Conservation (phyloP, 2,797 vertebrate species). For the Pseudomugil gertrudae region DNA sequence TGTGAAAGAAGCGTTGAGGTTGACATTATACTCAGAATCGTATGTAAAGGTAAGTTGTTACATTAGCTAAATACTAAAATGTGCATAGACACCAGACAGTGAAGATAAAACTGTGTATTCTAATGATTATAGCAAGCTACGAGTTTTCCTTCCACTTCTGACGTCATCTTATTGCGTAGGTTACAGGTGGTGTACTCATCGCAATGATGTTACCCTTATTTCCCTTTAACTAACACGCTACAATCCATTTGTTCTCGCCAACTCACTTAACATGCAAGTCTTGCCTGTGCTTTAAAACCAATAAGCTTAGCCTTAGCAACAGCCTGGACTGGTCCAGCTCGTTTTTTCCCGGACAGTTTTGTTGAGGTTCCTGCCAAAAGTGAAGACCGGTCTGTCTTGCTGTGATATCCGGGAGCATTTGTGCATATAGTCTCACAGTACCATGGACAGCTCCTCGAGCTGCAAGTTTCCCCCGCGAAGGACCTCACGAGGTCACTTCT, state of each 20-base stretch:
- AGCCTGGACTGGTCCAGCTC: neutral
- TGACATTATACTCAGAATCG: neutral
- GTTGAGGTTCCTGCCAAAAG: neutral
- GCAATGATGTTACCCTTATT: too few species aligned
- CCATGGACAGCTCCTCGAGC: conserved; percentile 78
- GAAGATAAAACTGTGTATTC: conserved; percentile 6
- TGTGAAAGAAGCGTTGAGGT: conserved; percentile 1
- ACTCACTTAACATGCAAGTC: neutral
- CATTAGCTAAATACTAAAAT: too few species aligned
- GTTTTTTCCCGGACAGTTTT: neutral
- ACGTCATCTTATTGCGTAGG: conserved; percentile 13
- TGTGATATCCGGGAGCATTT: conserved; percentile 1
- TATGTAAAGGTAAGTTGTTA: neutral
- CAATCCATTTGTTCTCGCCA: too few species aligned
- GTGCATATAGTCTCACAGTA: conserved; percentile 60
- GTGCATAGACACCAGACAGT: neutral
- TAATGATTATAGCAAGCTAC: conserved; percentile 30
- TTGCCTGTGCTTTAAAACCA: too few species aligned
- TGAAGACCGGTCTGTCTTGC: neutral
- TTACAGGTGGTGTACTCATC: conserved; percentile 33
- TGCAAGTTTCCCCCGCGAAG: neutral
- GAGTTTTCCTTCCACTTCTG: conserved; percentile 6
- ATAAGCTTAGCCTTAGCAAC: neutral
- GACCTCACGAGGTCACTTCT: conserved; percentile 9
- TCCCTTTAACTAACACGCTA: neutral